Conservation (phyloP, 2,888 invertebrate genomes). For the Andrena minutula region DNA sequence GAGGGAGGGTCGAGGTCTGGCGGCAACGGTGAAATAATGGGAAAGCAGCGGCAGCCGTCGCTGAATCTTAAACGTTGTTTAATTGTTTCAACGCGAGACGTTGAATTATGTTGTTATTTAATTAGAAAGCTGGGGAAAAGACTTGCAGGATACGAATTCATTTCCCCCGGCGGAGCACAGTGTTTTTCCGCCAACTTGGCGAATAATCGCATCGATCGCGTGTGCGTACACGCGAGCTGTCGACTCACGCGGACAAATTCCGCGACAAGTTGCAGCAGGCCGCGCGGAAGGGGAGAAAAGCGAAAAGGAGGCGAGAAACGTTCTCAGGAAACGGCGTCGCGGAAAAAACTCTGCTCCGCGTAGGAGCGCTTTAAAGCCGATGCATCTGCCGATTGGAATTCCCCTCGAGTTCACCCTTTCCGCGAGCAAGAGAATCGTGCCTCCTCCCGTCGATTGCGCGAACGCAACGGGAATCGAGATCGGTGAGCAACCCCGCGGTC, state of each 20-base stretch:
- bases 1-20: constrained; percentile 40
- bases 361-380: constrained; percentile 59
- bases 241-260: constrained; percentile 56
- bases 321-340: constrained; percentile 54
- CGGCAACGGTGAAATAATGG: constrained; percentile 77
- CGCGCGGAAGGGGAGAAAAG: constrained; percentile 6
- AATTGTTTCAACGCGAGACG: constrained; percentile 81
- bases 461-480: constrained; percentile 34
- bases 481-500: constrained; percentile 6
- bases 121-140: constrained; percentile 77
- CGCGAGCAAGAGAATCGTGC: constrained; percentile 31
- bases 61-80: constrained; percentile 83
- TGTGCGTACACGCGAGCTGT: neutral
- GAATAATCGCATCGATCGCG: neutral
- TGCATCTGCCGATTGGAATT: constrained; percentile 64
- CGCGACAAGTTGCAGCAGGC: constrained; percentile 46
- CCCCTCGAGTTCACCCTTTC: constrained; percentile 33
- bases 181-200: neutral
- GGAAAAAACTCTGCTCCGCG: constrained; percentile 14
- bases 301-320: constrained; percentile 43
- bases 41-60: constrained; percentile 76
- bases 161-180: too few relatives aligned
- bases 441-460: constrained; percentile 21
- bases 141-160: neutral
- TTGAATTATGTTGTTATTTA: constrained; percentile 83